Evolutionary conservation across 2,797 vertebrate species (phyloP).

Genomic region (Champsocephalus esox): DNA sequence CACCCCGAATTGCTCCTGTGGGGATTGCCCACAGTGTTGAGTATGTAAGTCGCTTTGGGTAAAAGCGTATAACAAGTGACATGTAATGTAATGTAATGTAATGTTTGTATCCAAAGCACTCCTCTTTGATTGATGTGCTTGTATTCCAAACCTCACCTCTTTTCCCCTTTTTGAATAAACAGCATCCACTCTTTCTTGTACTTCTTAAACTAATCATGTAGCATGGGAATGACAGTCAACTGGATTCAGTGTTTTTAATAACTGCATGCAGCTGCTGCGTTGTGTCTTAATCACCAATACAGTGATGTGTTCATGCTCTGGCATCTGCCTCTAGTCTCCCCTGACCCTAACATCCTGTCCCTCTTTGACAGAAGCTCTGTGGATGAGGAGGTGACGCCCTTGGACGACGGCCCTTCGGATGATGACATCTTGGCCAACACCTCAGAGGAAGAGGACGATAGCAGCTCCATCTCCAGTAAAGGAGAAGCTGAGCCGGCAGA

Average conservation of each 20-base stretch:
- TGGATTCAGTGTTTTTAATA: constrained; percentile 7
- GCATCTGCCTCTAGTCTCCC: not conserved
- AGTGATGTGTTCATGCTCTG: not conserved
- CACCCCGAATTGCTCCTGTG: no score
- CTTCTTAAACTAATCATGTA: not conserved
- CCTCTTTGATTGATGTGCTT: constrained; percentile 20
- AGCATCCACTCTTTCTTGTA: not conserved
- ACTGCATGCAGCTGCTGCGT: not conserved
- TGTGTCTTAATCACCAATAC: constrained; percentile 1
- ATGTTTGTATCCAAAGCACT: not conserved
- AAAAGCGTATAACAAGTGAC: no score
- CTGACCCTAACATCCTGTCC: constrained; percentile 39
- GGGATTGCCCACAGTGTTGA: no score
- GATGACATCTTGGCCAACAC: constrained; percentile 83
- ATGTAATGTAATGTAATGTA: no score
- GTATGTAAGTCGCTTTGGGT: no score
- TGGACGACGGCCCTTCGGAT: constrained; percentile 77
- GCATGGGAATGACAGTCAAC: constrained; percentile 1
- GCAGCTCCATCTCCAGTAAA: constrained; percentile 91
- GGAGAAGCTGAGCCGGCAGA: constrained; percentile 86
- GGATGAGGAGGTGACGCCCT: constrained; percentile 56
- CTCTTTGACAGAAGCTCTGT: constrained; percentile 70
- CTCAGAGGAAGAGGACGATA: constrained; percentile 88
- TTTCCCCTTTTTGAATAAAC: constrained; percentile 1
- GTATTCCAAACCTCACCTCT: constrained; percentile 24